Conservation (phyloP, 1,140 invertebrate species). For the Diuraphis noxia region DNA sequence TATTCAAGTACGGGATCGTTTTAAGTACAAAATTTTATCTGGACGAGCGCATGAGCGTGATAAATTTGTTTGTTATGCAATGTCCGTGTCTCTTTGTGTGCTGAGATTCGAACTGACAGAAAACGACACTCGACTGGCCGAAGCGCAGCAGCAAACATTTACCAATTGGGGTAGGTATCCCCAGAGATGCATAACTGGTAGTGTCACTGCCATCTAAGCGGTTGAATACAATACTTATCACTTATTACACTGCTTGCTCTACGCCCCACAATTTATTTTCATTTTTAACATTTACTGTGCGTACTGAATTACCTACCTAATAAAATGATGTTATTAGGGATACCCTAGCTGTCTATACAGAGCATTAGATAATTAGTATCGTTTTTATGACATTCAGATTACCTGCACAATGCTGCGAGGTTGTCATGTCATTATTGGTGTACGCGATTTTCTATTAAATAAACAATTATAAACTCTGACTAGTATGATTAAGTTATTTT, state of each 20-base stretch:
- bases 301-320: not conserved
- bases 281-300: not conserved
- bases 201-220: not conserved
- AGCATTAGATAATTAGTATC: no score
- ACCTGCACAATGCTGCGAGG: no score
- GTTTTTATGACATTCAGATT: no score
- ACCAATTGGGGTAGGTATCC: constrained; percentile 46
- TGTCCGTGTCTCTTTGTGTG: constrained; percentile 55
- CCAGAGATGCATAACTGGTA: not conserved
- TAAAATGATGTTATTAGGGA: not conserved
- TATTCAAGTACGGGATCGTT: not conserved
- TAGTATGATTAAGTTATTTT: no score
- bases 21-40: not conserved
- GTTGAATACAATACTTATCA: not conserved
- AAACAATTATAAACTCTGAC: no score
- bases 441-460: no score
- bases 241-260: not conserved
- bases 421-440: no score
- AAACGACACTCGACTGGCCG: not conserved
- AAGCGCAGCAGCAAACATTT: constrained; percentile 31
- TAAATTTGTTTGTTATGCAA: constrained; percentile 38
- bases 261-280: fast-evolving
- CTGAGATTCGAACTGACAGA: constrained; percentile 54
- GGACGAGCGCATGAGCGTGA: not conserved
- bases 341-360: no score